Percentiles rank a stretch among this genome's conserved stretches.
Evolutionary conservation across 1,140 invertebrate genomes (phyloP).

Genomic region (Calliopsis andreniformis): DNA sequence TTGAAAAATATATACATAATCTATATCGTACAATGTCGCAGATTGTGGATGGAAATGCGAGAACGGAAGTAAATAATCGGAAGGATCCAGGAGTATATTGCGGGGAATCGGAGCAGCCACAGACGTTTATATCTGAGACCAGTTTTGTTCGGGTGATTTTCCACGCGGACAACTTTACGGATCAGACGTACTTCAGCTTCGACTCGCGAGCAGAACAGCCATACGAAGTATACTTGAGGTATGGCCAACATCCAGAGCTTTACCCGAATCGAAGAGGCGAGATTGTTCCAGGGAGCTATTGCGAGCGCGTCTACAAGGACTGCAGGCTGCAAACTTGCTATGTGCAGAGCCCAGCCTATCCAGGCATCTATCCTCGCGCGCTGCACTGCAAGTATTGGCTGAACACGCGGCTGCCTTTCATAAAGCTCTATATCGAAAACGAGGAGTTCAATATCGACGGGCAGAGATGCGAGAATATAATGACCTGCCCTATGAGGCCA

Average conservation of each 20-base stretch:
- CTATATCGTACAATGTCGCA: slow-evolving; percentile 78
- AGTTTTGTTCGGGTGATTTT: slow-evolving; percentile 95
- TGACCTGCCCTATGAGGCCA: slow-evolving; percentile 95
- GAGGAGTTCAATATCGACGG: slow-evolving; percentile 97
- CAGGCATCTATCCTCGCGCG: slow-evolving; percentile 94
- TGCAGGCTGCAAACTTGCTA: slow-evolving; percentile 94
- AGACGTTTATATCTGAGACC: slow-evolving; percentile 96
- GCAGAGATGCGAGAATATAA: slow-evolving; percentile 95
- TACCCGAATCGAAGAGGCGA: slow-evolving; percentile 94
- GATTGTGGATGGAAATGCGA: slow-evolving; percentile 92
- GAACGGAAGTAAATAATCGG: slow-evolving; percentile 91
- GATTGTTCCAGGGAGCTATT: slow-evolving; percentile 92
- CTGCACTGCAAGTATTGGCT: slow-evolving; percentile 94
- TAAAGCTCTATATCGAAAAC: slow-evolving; percentile 95
- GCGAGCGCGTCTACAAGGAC: slow-evolving; percentile 91
- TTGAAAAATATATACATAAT: not conserved
- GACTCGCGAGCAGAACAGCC: slow-evolving; percentile 92
- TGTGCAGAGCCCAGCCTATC: slow-evolving; percentile 95
- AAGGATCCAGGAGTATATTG: slow-evolving; percentile 94
- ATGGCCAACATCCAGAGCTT: slow-evolving; percentile 95
- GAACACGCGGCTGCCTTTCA: slow-evolving; percentile 92
- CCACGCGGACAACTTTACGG: slow-evolving; percentile 95
- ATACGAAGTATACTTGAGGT: slow-evolving; percentile 92
- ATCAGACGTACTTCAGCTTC: slow-evolving; percentile 92
- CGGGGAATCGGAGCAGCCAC: slow-evolving; percentile 95